These are phyloP conservation scores for Pseudopodoces humilis DNA, from an alignment of 2,113 vertebrate genomes.

Conservation along the genomic window DNA sequence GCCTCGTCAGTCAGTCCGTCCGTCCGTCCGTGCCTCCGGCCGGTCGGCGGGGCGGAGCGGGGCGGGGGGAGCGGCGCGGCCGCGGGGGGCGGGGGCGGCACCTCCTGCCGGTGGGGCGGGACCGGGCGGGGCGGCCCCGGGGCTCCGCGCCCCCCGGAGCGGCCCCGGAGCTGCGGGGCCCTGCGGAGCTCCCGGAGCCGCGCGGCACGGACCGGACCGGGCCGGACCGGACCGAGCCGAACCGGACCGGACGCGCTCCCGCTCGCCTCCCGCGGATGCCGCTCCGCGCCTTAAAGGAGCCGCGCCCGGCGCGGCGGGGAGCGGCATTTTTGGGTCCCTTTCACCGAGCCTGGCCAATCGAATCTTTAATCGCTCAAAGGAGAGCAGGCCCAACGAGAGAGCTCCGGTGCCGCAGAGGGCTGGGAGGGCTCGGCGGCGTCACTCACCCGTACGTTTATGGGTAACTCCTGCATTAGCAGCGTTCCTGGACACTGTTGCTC, in stretches of 20 bases:
- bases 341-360: background rate
- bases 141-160: no score
- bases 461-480: background rate
- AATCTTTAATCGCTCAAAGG: background rate
- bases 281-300: conserved; percentile 19
- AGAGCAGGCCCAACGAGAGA: background rate
- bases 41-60: no score
- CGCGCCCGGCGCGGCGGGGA: background rate
- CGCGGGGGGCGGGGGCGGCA: no score
- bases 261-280: background rate
- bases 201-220: background rate
- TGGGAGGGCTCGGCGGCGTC: background rate
- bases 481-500: background rate
- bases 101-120: no score
- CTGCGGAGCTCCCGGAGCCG: no score
- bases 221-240: background rate
- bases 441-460: accelerated
- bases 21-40: background rate
- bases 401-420: background rate
- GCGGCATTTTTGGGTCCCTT: background rate
- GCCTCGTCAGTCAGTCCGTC: background rate
- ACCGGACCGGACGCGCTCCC: background rate
- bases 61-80: no score
- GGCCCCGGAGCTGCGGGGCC: background rate
- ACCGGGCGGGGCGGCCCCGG: background rate